These are phyloP conservation scores for Amphimallon solstitiale DNA, from an alignment of 2,888 invertebrate genomes.

Conservation along the genomic window DNA sequence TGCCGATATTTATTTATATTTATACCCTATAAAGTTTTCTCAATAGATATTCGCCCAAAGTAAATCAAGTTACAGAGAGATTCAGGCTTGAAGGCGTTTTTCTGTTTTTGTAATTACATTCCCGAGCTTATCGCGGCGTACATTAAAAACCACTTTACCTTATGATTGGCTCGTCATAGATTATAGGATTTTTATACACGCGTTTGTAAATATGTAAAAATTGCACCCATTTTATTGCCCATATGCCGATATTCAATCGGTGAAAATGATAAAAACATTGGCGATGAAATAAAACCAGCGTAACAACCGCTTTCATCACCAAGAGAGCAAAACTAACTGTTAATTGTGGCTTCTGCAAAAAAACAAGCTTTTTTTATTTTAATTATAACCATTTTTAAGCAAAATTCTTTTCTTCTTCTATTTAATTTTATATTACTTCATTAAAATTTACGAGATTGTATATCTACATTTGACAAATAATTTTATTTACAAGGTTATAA, in stretches of 20 bases:
- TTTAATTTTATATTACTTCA: too few relatives aligned
- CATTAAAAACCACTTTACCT: conserved; percentile 31
- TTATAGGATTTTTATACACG: conserved; percentile 14
- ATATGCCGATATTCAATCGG: conserved; percentile 22
- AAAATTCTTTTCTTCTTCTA: too few relatives aligned
- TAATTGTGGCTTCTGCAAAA: not conserved
- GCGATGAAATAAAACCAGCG: not conserved
- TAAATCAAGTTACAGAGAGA: conserved; percentile 17
- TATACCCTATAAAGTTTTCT: not conserved
- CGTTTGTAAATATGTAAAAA: conserved; percentile 18
- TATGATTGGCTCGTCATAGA: conserved; percentile 7
- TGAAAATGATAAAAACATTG: conserved; percentile 6
- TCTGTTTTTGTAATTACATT: conserved; percentile 26
- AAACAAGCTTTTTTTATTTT: too few relatives aligned
- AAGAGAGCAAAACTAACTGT: not conserved
- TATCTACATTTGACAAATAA: too few relatives aligned
- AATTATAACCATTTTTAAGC: too few relatives aligned
- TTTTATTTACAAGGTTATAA: too few relatives aligned
- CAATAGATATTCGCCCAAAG: conserved; percentile 19
- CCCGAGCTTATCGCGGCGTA: conserved; percentile 10
- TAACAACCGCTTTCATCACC: not conserved
- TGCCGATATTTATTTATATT: conserved; percentile 5
- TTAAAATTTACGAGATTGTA: too few relatives aligned
- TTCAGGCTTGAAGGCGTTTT: conserved; percentile 11
- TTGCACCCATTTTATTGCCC: conserved; percentile 26